Evolutionary conservation across 2,113 vertebrate species (phyloP).

Genomic region (Tautogolabrus adspersus): DNA sequence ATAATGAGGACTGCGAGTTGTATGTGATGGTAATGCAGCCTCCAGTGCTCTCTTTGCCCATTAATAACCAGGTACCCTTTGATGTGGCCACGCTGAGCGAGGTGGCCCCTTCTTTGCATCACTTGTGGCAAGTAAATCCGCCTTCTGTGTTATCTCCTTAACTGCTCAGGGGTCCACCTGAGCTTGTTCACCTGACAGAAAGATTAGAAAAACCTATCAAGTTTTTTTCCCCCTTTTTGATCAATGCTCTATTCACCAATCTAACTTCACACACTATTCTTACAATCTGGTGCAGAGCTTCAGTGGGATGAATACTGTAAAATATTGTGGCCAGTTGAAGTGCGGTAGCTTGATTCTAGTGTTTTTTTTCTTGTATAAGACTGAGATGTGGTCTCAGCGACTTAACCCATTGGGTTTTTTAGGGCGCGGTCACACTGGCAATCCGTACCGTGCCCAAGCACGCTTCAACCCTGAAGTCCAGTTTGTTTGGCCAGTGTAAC

Average conservation of each 20-base stretch:
- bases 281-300: not conserved
- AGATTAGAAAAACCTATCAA: constrained; percentile 51
- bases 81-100: constrained; percentile 70
- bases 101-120: constrained; percentile 75
- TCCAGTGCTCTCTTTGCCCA: constrained; percentile 66
- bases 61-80: constrained; percentile 82
- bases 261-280: not conserved
- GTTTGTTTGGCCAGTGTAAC: too few species aligned
- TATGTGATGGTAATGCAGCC: constrained; percentile 71
- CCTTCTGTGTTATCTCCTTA: constrained; percentile 79
- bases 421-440: too few species aligned
- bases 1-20: constrained; percentile 54
- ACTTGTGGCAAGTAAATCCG: constrained; percentile 78
- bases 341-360: too few species aligned
- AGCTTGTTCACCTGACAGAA: constrained; percentile 64
- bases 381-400: too few species aligned
- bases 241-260: constrained; percentile 3
- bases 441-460: too few species aligned
- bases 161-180: constrained; percentile 75
- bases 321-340: too few species aligned
- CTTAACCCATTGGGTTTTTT: too few species aligned
- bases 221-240: constrained; percentile 43
- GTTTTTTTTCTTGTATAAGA: too few species aligned
- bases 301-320: too few species aligned
- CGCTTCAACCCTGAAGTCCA: too few species aligned